Evolutionary conservation across 2,797 vertebrate genomes (phyloP).

Genomic region (Hemitrygon akajei): DNA sequence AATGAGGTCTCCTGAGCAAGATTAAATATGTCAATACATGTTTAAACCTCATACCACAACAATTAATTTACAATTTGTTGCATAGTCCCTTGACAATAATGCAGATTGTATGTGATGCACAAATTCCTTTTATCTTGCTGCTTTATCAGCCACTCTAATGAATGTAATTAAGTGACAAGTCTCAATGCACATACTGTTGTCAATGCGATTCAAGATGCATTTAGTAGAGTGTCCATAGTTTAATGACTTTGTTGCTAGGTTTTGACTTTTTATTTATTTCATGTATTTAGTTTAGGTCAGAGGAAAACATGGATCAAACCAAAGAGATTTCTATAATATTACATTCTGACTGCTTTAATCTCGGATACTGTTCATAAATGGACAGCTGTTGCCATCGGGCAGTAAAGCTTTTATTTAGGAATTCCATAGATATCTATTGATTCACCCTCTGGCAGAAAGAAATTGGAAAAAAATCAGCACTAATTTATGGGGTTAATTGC

Average conservation of each 20-base stretch:
- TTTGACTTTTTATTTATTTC: slow-evolving; percentile 11
- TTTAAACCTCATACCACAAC: neutral
- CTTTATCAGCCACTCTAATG: neutral
- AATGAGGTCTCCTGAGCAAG: neutral
- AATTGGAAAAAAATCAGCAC: slow-evolving; percentile 21
- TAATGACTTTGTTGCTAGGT: neutral
- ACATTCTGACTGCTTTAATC: neutral
- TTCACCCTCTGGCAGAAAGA: neutral
- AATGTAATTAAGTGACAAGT: neutral
- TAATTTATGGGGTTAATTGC: neutral
- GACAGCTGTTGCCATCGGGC: neutral
- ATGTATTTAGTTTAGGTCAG: too few relatives aligned
- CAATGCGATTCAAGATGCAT: neutral
- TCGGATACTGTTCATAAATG: neutral
- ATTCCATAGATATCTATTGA: neutral
- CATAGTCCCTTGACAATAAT: slow-evolving; percentile 6
- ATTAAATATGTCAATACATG: neutral
- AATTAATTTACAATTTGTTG: neutral
- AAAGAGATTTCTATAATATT: neutral
- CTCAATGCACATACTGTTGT: neutral
- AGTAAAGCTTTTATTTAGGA: neutral
- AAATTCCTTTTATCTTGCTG: neutral
- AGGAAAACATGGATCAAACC: neutral
- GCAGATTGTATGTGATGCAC: neutral
- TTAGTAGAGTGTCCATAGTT: neutral